Evolutionary conservation across 2,888 invertebrate genomes (phyloP).

Genomic region (Criorhina ranunculi): DNA sequence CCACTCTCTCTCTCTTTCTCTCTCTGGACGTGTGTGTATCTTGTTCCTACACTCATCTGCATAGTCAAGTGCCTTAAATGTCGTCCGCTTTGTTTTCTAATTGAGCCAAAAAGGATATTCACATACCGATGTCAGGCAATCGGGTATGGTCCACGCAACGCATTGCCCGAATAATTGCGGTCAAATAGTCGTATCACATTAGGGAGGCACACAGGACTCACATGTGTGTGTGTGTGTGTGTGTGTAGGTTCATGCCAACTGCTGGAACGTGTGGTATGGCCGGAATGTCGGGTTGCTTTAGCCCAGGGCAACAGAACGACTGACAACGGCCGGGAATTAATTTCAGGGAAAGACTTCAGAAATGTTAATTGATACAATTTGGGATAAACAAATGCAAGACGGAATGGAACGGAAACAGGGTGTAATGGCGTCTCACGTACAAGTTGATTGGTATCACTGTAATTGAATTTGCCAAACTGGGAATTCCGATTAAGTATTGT

Average conservation of each 20-base stretch:
- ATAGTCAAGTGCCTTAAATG: constrained; percentile 3
- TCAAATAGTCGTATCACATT: constrained; percentile 72
- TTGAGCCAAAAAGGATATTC: constrained; percentile 65
- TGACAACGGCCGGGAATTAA: constrained; percentile 50
- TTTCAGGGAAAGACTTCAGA: constrained; percentile 60
- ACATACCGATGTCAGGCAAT: constrained; percentile 62
- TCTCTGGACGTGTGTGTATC: neutral
- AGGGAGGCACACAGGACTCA: constrained; percentile 57
- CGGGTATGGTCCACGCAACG: constrained; percentile 60
- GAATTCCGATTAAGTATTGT: constrained; percentile 71
- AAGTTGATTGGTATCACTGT: constrained; percentile 69
- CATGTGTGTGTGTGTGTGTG: constrained; percentile 11
- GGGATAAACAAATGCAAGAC: constrained; percentile 69
- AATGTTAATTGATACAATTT: constrained; percentile 73
- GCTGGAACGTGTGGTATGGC: constrained; percentile 27
- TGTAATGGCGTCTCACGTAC: constrained; percentile 63
- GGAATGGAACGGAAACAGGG: constrained; percentile 49
- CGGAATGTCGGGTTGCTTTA: constrained; percentile 23
- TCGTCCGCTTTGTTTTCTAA: constrained; percentile 62
- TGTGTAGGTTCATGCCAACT: constrained; percentile 19
- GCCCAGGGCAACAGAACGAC: constrained; percentile 7
- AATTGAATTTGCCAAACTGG: constrained; percentile 74
- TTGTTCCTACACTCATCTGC: constrained; percentile 2
- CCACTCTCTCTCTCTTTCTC: constrained; percentile 8
- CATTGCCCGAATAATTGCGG: constrained; percentile 75